Evolutionary conservation across 2,888 invertebrate genomes (phyloP).

Genomic region (Lithodes maja): DNA sequence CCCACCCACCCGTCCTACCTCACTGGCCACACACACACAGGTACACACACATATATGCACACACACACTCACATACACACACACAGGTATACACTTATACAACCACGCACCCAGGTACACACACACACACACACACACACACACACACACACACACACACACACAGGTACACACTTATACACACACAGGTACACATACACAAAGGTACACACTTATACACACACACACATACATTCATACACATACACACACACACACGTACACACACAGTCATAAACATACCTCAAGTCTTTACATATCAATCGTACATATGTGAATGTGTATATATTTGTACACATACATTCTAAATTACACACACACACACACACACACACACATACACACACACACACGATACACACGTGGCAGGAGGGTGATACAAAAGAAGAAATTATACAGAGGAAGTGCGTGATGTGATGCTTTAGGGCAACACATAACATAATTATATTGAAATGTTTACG

Average conservation of each 20-base stretch:
- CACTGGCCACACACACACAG: not conserved
- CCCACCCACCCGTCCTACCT: not conserved
- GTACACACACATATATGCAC: constrained; percentile 33
- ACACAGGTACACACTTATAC: not conserved
- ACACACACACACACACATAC: constrained; percentile 28
- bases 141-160: constrained; percentile 22
- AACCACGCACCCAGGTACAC: constrained; percentile 1
- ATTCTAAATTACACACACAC: constrained; percentile 14
- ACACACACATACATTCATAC: constrained; percentile 15
- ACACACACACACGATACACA: constrained; percentile 9
- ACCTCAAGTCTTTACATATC: not conserved
- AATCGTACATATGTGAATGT: not conserved
- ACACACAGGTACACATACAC: not conserved
- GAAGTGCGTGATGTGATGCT: not conserved
- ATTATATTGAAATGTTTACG: too few species aligned
- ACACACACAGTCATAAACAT: constrained; percentile 24
- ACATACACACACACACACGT: not conserved
- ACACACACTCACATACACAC: constrained; percentile 21
- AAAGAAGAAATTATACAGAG: too few species aligned
- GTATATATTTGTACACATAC: not conserved
- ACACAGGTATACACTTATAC: not conserved
- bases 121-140: constrained; percentile 39
- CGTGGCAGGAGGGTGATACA: too few species aligned
- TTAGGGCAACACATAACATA: too few species aligned
- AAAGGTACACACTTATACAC: not conserved